Conservation (phyloP, 2,113 vertebrate genomes). For the Benitochromis conjunctus region DNA sequence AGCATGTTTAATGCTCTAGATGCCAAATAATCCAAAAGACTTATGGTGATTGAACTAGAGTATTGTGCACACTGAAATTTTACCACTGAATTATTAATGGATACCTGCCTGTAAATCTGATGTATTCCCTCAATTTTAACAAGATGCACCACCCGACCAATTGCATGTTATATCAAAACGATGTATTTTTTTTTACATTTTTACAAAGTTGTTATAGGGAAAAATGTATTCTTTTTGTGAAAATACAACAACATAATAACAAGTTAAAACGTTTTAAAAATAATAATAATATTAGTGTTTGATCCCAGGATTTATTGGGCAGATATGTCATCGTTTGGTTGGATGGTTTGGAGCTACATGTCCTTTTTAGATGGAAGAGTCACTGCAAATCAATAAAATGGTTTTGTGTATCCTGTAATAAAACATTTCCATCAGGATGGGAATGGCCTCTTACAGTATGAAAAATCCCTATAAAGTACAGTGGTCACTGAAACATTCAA, state of each 20-base stretch:
- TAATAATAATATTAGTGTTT: neutral
- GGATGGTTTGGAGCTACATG: neutral
- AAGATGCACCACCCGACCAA: neutral
- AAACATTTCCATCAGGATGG: neutral
- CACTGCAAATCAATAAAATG: neutral
- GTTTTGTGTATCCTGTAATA: neutral
- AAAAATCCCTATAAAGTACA: neutral
- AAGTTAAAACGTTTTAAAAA: neutral
- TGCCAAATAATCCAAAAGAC: neutral
- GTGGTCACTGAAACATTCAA: neutral
- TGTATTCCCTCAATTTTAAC: neutral
- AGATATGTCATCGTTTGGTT: neutral
- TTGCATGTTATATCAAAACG: neutral
- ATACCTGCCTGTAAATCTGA: neutral
- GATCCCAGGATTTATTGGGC: neutral
- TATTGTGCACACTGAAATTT: neutral
- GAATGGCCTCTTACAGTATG: neutral
- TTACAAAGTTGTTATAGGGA: neutral
- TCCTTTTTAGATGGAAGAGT: neutral
- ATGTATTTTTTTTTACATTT: fast-evolving
- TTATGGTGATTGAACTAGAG: neutral
- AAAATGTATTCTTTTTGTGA: neutral
- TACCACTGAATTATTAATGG: neutral
- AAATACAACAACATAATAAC: neutral
- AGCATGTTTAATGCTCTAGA: neutral